Conservation (phyloP, 2,888 invertebrate genomes). For the Crepidodera aurea region DNA sequence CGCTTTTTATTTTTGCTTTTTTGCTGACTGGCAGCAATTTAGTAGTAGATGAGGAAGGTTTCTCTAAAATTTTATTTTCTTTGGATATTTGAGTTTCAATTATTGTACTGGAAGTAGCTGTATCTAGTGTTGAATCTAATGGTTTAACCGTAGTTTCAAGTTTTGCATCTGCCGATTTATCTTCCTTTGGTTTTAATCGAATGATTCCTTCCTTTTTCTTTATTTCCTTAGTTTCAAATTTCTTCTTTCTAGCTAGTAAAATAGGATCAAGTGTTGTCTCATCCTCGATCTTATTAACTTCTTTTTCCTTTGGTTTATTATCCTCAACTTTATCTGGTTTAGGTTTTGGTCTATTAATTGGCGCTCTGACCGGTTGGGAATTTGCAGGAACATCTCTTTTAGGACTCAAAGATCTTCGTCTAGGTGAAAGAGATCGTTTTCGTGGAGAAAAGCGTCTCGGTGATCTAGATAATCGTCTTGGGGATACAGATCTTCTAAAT, state of each 20-base stretch:
- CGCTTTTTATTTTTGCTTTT: constrained; percentile 8
- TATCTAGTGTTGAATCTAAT: constrained; percentile 16
- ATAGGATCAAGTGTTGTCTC: constrained; percentile 58
- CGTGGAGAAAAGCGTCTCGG: constrained; percentile 43
- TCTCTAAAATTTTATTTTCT: too few relatives aligned
- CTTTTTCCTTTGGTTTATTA: constrained; percentile 20
- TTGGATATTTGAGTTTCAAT: background rate
- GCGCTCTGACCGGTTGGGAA: background rate
- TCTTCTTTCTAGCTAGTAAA: constrained; percentile 64
- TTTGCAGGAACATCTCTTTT: background rate
- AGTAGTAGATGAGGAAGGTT: too few relatives aligned
- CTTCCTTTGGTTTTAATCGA: constrained; percentile 56
- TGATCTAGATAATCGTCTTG: constrained; percentile 40
- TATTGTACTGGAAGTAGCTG: constrained; percentile 14
- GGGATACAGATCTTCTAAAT: constrained; percentile 49
- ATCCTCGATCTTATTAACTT: constrained; percentile 29
- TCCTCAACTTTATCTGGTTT: constrained; percentile 41
- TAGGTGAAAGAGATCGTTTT: constrained; percentile 42
- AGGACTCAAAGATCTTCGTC: constrained; percentile 6
- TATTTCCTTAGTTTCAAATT: constrained; percentile 64
- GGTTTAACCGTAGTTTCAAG: constrained; percentile 24
- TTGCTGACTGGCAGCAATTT: too few relatives aligned
- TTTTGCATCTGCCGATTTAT: constrained; percentile 26
- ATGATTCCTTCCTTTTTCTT: constrained; percentile 63
- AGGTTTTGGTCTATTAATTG: background rate